Conservation (phyloP, 2,113 vertebrate genomes). For the Paradisaea rubra region DNA sequence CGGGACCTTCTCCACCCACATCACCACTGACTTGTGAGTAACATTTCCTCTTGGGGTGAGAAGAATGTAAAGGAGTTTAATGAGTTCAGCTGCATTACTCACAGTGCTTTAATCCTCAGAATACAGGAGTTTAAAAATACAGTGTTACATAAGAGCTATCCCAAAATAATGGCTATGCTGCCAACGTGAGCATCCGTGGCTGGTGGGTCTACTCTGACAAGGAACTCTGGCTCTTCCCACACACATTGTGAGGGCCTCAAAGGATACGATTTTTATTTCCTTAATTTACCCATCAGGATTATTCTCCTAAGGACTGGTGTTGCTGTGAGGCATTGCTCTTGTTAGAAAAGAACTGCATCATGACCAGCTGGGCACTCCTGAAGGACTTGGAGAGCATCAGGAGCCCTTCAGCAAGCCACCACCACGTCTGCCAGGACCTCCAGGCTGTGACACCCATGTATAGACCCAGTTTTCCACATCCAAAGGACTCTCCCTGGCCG, state of each 20-base stretch:
- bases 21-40: background rate
- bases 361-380: background rate
- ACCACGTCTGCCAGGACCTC: background rate
- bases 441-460: background rate
- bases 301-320: background rate
- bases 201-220: background rate
- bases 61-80: constrained; percentile 1
- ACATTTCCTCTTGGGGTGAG: background rate
- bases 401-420: background rate
- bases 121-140: constrained; percentile 19
- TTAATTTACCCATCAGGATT: background rate
- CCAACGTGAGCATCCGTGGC: background rate
- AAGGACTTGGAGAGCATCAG: background rate
- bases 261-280: background rate
- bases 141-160: background rate
- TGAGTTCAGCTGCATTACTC: constrained; percentile 34
- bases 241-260: background rate
- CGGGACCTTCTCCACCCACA: background rate
- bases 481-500: background rate
- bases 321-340: background rate
- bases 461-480: background rate
- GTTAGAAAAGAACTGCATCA: background rate
- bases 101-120: constrained; percentile 3
- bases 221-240: constrained; percentile 15
- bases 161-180: constrained; percentile 13